These are phyloP conservation scores for Nymphalis c-album DNA, from an alignment of 2,888 invertebrate species.

Conservation along the genomic window DNA sequence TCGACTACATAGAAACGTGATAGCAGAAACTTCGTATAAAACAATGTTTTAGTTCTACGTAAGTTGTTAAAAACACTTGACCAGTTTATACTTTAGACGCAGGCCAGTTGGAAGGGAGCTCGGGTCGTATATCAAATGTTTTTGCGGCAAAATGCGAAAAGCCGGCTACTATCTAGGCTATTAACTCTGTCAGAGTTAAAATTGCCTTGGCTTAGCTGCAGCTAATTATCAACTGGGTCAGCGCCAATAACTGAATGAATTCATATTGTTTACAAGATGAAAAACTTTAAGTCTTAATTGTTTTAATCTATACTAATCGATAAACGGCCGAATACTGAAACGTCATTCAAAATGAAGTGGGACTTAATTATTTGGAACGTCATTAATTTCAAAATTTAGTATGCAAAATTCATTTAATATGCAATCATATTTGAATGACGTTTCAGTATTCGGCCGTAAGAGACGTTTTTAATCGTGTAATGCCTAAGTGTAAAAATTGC, in stretches of 20 bases:
- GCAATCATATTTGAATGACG: too few relatives aligned
- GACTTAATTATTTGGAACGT: too few relatives aligned
- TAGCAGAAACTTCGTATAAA: slow-evolving; percentile 4
- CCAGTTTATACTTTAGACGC: slow-evolving; percentile 10
- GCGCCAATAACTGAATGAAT: slow-evolving; percentile 34
- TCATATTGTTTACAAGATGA: not conserved
- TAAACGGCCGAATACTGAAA: too few relatives aligned
- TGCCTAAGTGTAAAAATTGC: too few relatives aligned
- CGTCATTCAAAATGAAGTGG: too few relatives aligned
- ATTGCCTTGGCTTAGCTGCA: slow-evolving; percentile 32
- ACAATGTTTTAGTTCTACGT: slow-evolving; percentile 8
- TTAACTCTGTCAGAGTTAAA: slow-evolving; percentile 35
- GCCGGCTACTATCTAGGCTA: slow-evolving; percentile 27
- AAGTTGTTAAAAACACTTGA: slow-evolving; percentile 11
- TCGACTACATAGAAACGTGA: slow-evolving; percentile 1
- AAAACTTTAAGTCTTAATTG: not conserved
- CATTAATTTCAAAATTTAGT: too few relatives aligned
- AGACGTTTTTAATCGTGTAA: too few relatives aligned
- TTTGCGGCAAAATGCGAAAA: slow-evolving; percentile 30
- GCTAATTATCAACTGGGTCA: slow-evolving; percentile 40
- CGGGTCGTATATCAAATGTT: slow-evolving; percentile 38
- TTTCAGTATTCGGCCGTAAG: too few relatives aligned
- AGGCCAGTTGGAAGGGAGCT: slow-evolving; percentile 41
- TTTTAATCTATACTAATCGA: not conserved
- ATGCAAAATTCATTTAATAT: too few relatives aligned